Conservation (phyloP, 2,797 vertebrate species). For the Percopsis omiscomaycus region DNA sequence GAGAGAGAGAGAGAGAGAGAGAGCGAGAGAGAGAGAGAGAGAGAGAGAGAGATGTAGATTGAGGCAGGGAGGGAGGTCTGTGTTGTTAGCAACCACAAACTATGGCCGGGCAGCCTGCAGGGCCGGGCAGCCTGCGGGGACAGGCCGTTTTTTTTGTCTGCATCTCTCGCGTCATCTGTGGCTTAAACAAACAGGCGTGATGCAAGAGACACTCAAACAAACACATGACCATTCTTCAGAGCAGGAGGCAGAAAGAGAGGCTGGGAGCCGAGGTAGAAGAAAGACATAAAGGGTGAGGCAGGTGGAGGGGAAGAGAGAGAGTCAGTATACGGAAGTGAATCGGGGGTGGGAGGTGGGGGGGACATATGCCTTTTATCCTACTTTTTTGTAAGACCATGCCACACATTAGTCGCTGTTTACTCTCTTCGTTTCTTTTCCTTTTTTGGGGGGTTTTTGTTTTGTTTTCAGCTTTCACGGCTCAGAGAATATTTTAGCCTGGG, state of each 20-base stretch:
- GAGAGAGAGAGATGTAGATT: constrained; percentile 29
- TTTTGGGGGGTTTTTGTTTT: constrained; percentile 40
- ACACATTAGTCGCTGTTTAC: constrained; percentile 39
- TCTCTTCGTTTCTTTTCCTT: constrained; percentile 24
- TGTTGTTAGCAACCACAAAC: constrained; percentile 70
- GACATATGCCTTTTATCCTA: no score
- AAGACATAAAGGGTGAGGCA: constrained; percentile 60
- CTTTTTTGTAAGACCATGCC: constrained; percentile 37
- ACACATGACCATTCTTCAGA: constrained; percentile 69
- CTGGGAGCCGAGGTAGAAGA: constrained; percentile 35
- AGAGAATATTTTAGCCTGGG: constrained; percentile 63
- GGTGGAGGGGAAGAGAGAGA: constrained; percentile 53
- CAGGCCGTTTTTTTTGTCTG: constrained; percentile 47
- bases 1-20: neutral
- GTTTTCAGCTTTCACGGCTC: constrained; percentile 64
- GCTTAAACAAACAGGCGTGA: constrained; percentile 81
- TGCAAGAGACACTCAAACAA: constrained; percentile 78
- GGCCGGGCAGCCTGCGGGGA: constrained; percentile 54
- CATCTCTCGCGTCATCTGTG: constrained; percentile 74
- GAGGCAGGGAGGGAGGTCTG: constrained; percentile 42
- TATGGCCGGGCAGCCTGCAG: constrained; percentile 64
- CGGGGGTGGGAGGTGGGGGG: neutral
- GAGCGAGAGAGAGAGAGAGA: constrained; percentile 18
- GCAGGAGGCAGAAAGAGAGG: constrained; percentile 60
- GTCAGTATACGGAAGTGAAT: constrained; percentile 19